Base-by-base conservation (phyloP, 2,797 vertebrate genomes). In the Geotrypetes seraphini region DNA sequence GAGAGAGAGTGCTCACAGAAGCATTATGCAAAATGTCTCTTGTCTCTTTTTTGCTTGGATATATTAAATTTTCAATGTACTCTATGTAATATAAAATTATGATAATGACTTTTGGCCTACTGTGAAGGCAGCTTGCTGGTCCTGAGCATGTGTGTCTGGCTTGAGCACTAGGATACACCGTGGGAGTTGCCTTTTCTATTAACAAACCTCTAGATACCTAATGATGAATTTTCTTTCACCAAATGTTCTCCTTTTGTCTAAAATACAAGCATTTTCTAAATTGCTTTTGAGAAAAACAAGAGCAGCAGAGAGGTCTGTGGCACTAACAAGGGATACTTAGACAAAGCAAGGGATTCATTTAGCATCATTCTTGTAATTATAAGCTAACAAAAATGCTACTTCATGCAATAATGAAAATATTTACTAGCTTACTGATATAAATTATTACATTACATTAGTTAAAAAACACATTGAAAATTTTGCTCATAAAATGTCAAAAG, bases 131-230 rank as follows among this genome's bases (percentile, higher is more conserved):
- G 88, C 90, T 91, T 92, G 90, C 92, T 91, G 90, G 89, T 93
- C 88, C 85, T 86, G 88, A 88, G 89, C 90, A 88, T 89, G 88
- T 90, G 89, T 90, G 89, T 87, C 89, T 93, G 91, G 90, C 89
- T 89, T 83, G 81, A 89, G 89, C 90, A 89, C 82, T 79, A 84
- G 88, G 90, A 78, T 84, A 74, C 90, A 90, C 90, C 85, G 91
- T 94, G 90, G 92, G 93, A 94, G 88, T 89, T 92, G 88, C 89
- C 89, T 95, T 97, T 96, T 95, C 92, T 96, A 96, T 95, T 96
- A 95, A 92, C 90, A 92, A 96, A 92, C 91, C 91, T 97, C 91
- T 90, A 92, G 93, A 96, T 94, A 96, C 91, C 88, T 96, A 90
- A 96, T 96, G 92, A 96, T 97, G 90, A 96, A 96, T 97, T 92